Base-by-base conservation (phyloP, 2,888 invertebrate species). In the Lasioglossum oenotherae region DNA sequence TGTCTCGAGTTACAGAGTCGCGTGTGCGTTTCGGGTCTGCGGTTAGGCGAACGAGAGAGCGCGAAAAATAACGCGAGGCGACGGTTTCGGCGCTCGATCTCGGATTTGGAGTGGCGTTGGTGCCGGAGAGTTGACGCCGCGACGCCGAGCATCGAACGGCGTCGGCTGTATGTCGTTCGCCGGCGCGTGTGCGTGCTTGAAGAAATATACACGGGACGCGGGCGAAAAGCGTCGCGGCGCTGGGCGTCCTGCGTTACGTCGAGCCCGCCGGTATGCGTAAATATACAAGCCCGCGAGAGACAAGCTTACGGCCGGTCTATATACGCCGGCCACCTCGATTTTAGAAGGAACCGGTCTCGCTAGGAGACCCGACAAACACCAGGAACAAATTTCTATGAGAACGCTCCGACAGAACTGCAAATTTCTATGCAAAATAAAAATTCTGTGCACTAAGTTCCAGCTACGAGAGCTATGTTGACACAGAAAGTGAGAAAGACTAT, bases 171-270 rank as follows among this genome's bases (percentile, higher is more conserved):
- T 84, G 82, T 87, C 75, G 80, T 79, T 46, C 72, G 41, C 67
- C 80, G 74, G 27, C 79, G 85, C 80, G 85, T 88, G 87, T 87
- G 88, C 87, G 91, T 88, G 89, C 90, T 91, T 93, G 93, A 93
- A 94, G 93, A 94, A 94, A 95, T 95, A 95, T 94, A 95, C 95
- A 94, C 87, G 91, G 92, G 93, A 94, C 92, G 92, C 91, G 77
- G 77, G 38, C 69, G 93, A 93, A 93, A 94, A 94, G 93, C 94
- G 94, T 94, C 94, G 95, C 94, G 93, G 92, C 91, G 91, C 91
- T 91, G 89, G 91, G 91, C 93, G 92, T 92, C 94, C 94, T 94
- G 94, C 93, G 93, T 94, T 93, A 94, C 94, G 92, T 94, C 93
- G 91, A 91, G 92, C 89, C 90, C 88, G 91, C 87, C 91, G 94